A percentile compares a stretch with the other conserved stretches of the same genome.
Conservation (phyloP, 2,113 vertebrate species). For the Heterotilapia buettikoferi region DNA sequence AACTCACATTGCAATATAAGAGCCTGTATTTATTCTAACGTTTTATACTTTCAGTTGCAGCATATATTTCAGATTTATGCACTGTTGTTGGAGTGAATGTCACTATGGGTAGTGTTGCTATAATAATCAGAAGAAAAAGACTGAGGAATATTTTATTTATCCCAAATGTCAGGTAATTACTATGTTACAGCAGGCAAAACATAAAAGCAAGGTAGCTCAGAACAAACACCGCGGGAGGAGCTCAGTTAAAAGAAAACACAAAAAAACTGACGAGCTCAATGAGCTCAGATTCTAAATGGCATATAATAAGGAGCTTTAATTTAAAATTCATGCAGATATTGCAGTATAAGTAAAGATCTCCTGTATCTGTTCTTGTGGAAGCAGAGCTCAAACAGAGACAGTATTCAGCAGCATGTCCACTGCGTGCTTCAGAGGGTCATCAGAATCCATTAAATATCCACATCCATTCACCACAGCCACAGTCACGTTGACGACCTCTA, state of each 20-base stretch:
- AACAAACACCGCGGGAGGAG: neutral
- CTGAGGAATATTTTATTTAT: neutral
- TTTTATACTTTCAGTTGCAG: neutral
- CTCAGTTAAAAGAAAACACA: neutral
- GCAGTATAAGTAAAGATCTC: neutral
- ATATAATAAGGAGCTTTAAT: neutral
- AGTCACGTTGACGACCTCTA: neutral
- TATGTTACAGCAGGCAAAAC: neutral
- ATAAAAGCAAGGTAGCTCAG: neutral
- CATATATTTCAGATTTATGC: neutral
- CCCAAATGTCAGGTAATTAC: neutral
- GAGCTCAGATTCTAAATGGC: neutral
- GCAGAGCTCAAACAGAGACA: neutral
- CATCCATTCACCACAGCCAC: neutral
- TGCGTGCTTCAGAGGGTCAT: neutral
- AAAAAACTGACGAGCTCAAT: neutral
- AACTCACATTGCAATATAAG: neutral
- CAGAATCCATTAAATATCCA: neutral
- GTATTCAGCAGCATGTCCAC: neutral
- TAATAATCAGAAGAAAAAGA: rapidly evolving
- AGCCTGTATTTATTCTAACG: neutral
- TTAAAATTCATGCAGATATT: neutral
- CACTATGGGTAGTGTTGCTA: neutral
- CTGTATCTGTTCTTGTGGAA: neutral
- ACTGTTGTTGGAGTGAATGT: neutral